These are phyloP conservation scores for Synanthedon vespiformis DNA, from an alignment of 2,888 invertebrate genomes.

Conservation along the genomic window DNA sequence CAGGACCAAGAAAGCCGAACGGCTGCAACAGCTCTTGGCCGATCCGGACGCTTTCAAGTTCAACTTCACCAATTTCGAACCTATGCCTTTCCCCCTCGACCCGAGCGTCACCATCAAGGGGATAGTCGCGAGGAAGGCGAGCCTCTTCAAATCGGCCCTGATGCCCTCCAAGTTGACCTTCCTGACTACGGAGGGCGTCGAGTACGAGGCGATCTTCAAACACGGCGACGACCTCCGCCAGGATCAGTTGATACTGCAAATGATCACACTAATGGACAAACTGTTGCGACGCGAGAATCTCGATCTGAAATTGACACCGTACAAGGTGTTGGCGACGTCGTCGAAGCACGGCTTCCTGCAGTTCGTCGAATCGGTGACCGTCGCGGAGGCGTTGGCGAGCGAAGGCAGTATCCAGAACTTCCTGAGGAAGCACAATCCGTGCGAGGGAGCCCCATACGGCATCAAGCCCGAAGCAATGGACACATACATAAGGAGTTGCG, in stretches of 20 bases:
- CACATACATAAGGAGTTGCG: slow-evolving; percentile 94
- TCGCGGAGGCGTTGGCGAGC: slow-evolving; percentile 89
- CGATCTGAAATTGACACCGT: slow-evolving; percentile 96
- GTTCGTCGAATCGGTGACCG: slow-evolving; percentile 92
- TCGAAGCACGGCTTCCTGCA: slow-evolving; percentile 97
- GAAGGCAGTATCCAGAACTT: slow-evolving; percentile 94
- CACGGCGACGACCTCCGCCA: slow-evolving; percentile 97
- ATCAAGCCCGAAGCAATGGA: slow-evolving; percentile 96
- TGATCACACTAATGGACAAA: slow-evolving; percentile 98
- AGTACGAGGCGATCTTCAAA: slow-evolving; percentile 97
- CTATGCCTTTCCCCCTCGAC: slow-evolving; percentile 94
- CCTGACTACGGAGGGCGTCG: slow-evolving; percentile 80
- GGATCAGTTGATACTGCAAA: slow-evolving; percentile 97
- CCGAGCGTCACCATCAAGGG: slow-evolving; percentile 90
- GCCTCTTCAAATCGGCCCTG: slow-evolving; percentile 94
- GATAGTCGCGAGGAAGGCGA: slow-evolving; percentile 89
- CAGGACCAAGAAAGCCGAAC: slow-evolving; percentile 91
- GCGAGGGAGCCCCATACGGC: slow-evolving; percentile 88
- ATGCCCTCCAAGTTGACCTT: slow-evolving; percentile 96
- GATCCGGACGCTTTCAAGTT: slow-evolving; percentile 86
- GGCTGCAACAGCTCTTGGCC: slow-evolving; percentile 84
- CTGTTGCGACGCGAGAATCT: slow-evolving; percentile 92
- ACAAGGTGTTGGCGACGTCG: slow-evolving; percentile 93
- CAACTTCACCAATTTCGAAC: slow-evolving; percentile 91
- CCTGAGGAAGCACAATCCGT: slow-evolving; percentile 90